Evolutionary conservation across 2,113 vertebrate genomes (phyloP), one percentile per base, ranked within the genome.

Genomic region (Pseudolaguvia tuberculata): DNA sequence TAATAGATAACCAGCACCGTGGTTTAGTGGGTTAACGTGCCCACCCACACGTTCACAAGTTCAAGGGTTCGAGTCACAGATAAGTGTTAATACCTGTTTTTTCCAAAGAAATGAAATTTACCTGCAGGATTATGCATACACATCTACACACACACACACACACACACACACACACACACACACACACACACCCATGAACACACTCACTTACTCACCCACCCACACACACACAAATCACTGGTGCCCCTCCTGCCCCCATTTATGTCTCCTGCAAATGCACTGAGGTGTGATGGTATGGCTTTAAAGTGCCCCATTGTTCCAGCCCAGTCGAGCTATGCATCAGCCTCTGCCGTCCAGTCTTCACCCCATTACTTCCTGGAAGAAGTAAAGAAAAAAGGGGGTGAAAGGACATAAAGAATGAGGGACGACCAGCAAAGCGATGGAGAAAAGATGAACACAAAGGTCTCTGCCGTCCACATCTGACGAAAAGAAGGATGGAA

Each of bases 281-380:
- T 83, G 83, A 88, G 83, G 86, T 89, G 85, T 85, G 84, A 73
- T 84, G 80, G 79, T 84, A 79, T 78, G 83, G 70, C 71, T 87
- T 85, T 86, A 86, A 88, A 87, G 78, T 79, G 78, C 55, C 73
- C 65, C 79, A 87, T 87, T 87, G 86, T 88, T 88, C 87, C 87
- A 84, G 84, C 85, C 84, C 86, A 87, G 82, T 83, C 85, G 85
- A 85, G 80, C 88, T 86, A 75, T 86, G 77, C 69, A 58, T 73
- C 80, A 79, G 83, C 81, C 79, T 81, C 83, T 80, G 58, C 58
- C 67, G 80, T 55, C 84, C 75, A 72, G 78, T 84, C 79, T 76
- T 84, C 84, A 86, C 83, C 78, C 85, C 84, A 86, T 87, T 86
- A 89, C 83, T 81, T 83, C 79, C 76, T 69, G 77, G 82, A 84